phyloP scores from a whole-genome alignment of 1,140 invertebrate genomes.

The Camponotus vicinus region DNA sequence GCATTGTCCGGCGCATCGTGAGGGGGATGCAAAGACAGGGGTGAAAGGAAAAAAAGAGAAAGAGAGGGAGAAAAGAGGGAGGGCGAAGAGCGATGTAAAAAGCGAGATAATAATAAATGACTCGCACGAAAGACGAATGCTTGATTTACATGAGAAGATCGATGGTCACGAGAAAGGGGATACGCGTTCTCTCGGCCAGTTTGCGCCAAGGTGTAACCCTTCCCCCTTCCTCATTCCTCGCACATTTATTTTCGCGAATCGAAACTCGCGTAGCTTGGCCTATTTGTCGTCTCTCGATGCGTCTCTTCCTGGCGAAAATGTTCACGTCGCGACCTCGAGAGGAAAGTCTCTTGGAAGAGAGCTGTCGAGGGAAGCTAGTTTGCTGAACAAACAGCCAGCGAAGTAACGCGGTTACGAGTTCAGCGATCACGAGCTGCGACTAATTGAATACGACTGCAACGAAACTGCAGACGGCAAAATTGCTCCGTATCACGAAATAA shows the following conservation, averaged over 20 bases:
- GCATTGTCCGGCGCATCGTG: constrained; percentile 43
- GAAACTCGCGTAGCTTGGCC: neutral
- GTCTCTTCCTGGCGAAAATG: neutral
- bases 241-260: constrained; percentile 52
- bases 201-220: constrained; percentile 6
- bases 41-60: neutral
- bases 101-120: constrained; percentile 71
- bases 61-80: neutral
- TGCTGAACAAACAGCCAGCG: constrained; percentile 27
- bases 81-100: constrained; percentile 56
- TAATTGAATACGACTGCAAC: constrained; percentile 43
- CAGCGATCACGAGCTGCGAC: constrained; percentile 32
- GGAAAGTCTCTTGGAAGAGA: neutral
- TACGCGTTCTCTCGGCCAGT: constrained; percentile 39
- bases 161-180: constrained; percentile 58
- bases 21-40: constrained; percentile 44
- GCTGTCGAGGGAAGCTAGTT: neutral
- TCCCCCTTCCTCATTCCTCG: constrained; percentile 3
- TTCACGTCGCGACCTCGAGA: neutral
- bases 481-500: constrained; percentile 10
- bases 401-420: constrained; percentile 48
- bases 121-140: constrained; percentile 62
- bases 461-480: constrained; percentile 26
- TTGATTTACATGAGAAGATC: constrained; percentile 71
- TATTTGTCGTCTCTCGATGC: neutral